Conservation (phyloP, 2,113 vertebrate genomes). For the Macaca nemestrina region DNA sequence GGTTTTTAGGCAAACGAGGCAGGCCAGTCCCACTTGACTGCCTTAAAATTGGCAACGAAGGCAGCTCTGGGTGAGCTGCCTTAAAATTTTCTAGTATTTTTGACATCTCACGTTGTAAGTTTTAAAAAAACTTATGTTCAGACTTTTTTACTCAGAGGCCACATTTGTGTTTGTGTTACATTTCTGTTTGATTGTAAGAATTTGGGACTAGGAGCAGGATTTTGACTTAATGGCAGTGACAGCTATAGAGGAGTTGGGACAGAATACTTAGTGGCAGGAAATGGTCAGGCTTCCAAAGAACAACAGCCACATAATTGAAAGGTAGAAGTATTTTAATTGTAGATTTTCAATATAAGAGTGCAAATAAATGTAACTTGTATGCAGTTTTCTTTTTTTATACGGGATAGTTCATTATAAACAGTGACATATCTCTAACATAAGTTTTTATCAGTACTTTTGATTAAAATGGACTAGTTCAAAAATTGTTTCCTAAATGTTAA, state of each 20-base stretch:
- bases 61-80: background rate
- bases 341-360: background rate
- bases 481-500: conserved; percentile 42
- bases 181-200: background rate
- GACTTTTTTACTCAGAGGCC: background rate
- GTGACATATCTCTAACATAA: background rate
- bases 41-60: background rate
- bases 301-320: background rate
- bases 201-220: background rate
- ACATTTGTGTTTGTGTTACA: background rate
- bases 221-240: background rate
- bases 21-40: background rate
- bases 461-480: background rate
- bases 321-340: background rate
- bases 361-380: background rate
- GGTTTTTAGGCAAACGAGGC: background rate
- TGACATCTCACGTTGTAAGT: background rate
- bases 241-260: background rate
- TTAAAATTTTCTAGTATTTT: background rate
- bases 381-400: conserved; percentile 1
- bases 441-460: background rate
- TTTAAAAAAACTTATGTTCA: background rate
- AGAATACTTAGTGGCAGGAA: background rate
- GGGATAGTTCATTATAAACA: background rate
- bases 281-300: background rate